Evolutionary conservation across 2,113 vertebrate species (phyloP).

Genomic region (Heterotis niloticus): DNA sequence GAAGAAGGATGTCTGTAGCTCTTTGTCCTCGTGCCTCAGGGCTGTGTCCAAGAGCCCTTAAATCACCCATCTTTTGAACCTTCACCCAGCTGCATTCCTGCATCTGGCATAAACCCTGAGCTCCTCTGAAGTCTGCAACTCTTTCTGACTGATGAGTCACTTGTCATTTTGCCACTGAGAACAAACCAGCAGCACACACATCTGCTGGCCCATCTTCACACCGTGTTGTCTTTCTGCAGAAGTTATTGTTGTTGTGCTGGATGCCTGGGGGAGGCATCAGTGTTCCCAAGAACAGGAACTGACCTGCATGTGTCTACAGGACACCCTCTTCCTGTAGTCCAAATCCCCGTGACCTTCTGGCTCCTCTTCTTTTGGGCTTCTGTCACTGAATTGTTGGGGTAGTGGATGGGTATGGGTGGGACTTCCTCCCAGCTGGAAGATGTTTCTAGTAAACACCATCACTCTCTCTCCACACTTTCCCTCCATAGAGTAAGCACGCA

Average conservation of each 20-base stretch:
- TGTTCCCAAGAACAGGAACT: too few relatives aligned
- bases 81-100: background rate
- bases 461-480: background rate
- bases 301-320: too few relatives aligned
- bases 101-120: constrained; percentile 7
- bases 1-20: background rate
- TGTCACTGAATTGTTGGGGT: constrained; percentile 9
- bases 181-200: constrained; percentile 1
- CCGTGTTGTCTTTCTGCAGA: constrained; percentile 31
- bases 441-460: background rate
- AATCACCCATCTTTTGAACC: constrained; percentile 2
- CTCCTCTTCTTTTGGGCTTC: constrained; percentile 14
- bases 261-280: background rate
- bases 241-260: constrained; percentile 2
- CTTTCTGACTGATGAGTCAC: constrained; percentile 1
- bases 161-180: background rate
- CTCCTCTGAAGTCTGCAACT: background rate
- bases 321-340: constrained; percentile 24
- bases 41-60: constrained; percentile 17
- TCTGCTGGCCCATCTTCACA: background rate
- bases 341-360: constrained; percentile 21
- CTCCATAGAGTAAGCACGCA: background rate
- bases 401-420: constrained; percentile 19
- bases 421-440: constrained; percentile 30
- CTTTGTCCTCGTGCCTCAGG: constrained; percentile 25